These are phyloP conservation scores for Leucoma salicis DNA, from an alignment of 2,888 invertebrate genomes.

Conservation along the genomic window DNA sequence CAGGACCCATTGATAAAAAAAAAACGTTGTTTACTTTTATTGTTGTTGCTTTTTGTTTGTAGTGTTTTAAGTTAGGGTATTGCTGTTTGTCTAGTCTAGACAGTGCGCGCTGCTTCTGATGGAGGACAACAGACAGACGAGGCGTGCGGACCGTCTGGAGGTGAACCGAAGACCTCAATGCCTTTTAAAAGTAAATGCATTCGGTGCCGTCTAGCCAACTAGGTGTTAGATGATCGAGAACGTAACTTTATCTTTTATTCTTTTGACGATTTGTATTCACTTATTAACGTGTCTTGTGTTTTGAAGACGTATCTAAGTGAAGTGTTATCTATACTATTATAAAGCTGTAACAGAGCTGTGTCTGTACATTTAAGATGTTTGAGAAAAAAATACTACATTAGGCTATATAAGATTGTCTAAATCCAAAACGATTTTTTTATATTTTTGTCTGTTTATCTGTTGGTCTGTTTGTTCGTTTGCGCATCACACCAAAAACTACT, in stretches of 20 bases:
- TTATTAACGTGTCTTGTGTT: constrained; percentile 4
- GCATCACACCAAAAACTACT: too few relatives aligned
- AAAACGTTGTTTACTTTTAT: constrained; percentile 27
- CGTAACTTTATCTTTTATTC: not conserved
- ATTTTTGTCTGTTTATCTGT: too few relatives aligned
- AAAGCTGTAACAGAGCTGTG: too few relatives aligned
- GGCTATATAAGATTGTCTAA: too few relatives aligned
- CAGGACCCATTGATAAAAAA: not conserved
- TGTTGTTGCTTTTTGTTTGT: constrained; percentile 16
- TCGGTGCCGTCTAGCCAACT: constrained; percentile 37
- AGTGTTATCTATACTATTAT: too few relatives aligned
- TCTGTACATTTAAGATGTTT: too few relatives aligned
- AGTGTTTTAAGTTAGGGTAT: constrained; percentile 34
- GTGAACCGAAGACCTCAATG: constrained; percentile 65
- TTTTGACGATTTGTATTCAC: not conserved
- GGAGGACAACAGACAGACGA: constrained; percentile 56
- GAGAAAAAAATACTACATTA: too few relatives aligned
- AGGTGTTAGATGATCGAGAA: constrained; percentile 24
- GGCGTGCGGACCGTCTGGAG: constrained; percentile 63
- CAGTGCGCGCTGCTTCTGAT: constrained; percentile 43
- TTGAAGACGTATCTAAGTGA: too few relatives aligned
- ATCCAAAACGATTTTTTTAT: too few relatives aligned
- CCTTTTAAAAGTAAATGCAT: constrained; percentile 60
- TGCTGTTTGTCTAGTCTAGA: constrained; percentile 67
- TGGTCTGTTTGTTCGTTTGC: too few relatives aligned